These are phyloP conservation scores for Agonum fuliginosum DNA, from an alignment of 2,888 invertebrate species.

Conservation along the genomic window DNA sequence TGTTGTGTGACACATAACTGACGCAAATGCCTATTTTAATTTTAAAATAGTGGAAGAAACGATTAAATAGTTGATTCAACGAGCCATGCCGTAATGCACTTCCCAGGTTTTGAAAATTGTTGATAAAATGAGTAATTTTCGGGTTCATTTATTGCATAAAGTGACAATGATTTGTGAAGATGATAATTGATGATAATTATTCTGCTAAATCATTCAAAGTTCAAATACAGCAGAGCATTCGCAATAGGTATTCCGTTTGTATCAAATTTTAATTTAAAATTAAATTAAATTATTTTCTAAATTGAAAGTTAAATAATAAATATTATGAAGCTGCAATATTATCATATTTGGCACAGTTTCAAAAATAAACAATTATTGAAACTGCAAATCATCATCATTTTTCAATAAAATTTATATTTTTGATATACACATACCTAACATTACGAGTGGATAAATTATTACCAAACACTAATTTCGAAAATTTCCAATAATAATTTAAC, in stretches of 20 bases:
- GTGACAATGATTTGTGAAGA: conserved; percentile 13
- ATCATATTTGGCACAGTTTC: too few relatives aligned
- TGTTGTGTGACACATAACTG: conserved; percentile 31
- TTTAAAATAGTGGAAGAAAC: background rate
- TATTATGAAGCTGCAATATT: too few relatives aligned
- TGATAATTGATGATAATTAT: conserved; percentile 3
- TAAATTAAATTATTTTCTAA: background rate
- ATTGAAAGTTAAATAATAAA: conserved; percentile 15
- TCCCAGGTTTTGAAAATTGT: conserved; percentile 32
- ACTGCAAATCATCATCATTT: too few relatives aligned
- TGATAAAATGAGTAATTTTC: conserved; percentile 36
- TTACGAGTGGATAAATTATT: too few relatives aligned
- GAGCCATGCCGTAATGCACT: conserved; percentile 10
- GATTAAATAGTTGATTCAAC: background rate
- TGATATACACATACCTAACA: too few relatives aligned
- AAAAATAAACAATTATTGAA: too few relatives aligned
- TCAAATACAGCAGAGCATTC: background rate
- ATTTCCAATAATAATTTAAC: too few relatives aligned
- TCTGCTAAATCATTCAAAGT: background rate
- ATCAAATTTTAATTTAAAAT: conserved; percentile 13
- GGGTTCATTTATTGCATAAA: conserved; percentile 2
- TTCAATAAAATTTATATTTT: too few relatives aligned
- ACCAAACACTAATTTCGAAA: too few relatives aligned
- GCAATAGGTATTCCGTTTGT: background rate
- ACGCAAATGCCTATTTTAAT: background rate